Evolutionary conservation across 2,113 vertebrate species (phyloP), one percentile per base, ranked within the genome.

Genomic region (Triplophysa rosa): DNA sequence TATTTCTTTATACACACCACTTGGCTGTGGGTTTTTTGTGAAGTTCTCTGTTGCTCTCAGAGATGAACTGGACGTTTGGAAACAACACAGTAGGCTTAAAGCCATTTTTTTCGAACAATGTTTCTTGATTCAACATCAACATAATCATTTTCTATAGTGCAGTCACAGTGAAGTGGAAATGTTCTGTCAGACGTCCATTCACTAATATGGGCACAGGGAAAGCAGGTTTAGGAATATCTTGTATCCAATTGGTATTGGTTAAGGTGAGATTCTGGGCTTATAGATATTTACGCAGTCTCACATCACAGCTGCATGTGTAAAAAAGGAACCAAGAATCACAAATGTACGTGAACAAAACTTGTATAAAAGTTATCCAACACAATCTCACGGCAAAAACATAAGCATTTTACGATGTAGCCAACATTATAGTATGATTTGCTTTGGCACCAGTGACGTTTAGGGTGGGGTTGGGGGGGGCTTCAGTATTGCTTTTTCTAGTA

Each of bases 151-250:
- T 74, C n/a, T 74, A 23, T 26, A 24, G 21, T 23, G 24, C 33
- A 29, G 71, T 62, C 71, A 26, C 8, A 26, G 4, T 74, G 37
- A 74, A 47, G 71, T 74, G 71, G 21, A 74, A 62, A 62, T 62
- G n/a, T 26, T 6, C 56, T 26, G 58, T 62, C 58, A 74, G n/a
- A 42, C 59, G 21, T 74, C 23, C 71, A 74, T 74, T 74, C 47
- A 62, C 71, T 47, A 29, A 58, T 74, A 61, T 73, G 0, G 37
- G 13, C 42, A 45, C 14, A 74, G 61, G 56, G 37, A 58, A 62
- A 23, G n/a, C 14, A 11, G 37, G 13, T 47, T 42, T 74, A 24
- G 40, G 14, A 74, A 74, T 45, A 74, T 62, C 71, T 62, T 62
- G 58, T 19, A 47, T 24, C 45, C 24, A 62, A 26, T 62, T 47